A percentile compares a stretch with the other conserved stretches of the same genome.
Conservation (phyloP, 1,140 invertebrate species). For the Lamellibrachia luymesi region DNA sequence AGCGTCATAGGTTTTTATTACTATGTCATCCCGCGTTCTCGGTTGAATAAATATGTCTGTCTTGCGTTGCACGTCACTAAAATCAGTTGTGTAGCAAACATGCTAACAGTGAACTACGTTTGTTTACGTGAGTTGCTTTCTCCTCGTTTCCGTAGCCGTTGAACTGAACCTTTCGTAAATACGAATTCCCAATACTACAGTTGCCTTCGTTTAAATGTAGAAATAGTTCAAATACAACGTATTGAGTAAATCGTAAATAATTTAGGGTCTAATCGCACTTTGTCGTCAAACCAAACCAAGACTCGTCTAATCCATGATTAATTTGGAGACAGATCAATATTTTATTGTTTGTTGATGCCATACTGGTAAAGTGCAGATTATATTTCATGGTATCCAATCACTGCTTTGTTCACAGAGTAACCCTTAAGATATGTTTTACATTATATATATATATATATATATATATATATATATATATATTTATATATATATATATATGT, state of each 20-base stretch:
- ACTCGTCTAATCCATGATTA: not conserved
- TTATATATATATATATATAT: not conserved
- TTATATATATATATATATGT: no score
- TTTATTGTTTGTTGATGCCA: not conserved
- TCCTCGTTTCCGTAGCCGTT: not conserved
- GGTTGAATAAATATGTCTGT: not conserved
- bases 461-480: no score
- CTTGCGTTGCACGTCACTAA: not conserved
- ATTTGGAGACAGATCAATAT: not conserved
- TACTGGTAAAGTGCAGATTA: not conserved
- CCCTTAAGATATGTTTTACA: not conserved
- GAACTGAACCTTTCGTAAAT: not conserved
- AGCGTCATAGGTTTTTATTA: not conserved
- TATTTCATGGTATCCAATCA: not conserved
- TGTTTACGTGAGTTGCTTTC: not conserved
- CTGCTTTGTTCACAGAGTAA: not conserved
- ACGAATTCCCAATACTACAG: not conserved
- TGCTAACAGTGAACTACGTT: no score
- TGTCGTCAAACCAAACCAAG: no score
- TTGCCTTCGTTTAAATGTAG: not conserved
- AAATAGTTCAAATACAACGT: not conserved
- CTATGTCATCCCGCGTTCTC: not conserved
- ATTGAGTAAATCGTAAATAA: not conserved
- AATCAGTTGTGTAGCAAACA: not conserved
- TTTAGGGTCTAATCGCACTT: not conserved